Evolutionary conservation across 1,140 invertebrate species (phyloP).

Genomic region (Neodiprion lecontei): DNA sequence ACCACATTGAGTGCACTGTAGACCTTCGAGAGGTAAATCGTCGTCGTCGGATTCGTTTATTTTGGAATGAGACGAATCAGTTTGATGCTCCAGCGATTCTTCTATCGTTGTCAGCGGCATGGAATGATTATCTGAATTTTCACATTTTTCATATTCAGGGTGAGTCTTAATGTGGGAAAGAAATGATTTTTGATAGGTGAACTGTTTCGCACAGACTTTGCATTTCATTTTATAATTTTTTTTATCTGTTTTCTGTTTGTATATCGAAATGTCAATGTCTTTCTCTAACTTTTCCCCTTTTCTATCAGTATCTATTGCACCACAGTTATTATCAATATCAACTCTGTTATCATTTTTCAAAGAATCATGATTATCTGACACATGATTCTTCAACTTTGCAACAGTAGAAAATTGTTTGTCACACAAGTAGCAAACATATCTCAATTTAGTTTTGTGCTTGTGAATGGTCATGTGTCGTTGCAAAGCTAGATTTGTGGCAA

Average conservation of each 20-base stretch:
- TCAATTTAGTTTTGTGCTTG: conserved; percentile 39
- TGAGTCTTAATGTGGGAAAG: conserved; percentile 46
- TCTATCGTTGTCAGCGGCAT: conserved; percentile 2
- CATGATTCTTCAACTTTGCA: conserved; percentile 42
- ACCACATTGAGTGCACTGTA: conserved; percentile 53
- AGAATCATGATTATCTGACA: conserved; percentile 31
- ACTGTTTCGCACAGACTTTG: conserved; percentile 50
- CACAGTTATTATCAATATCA: background rate
- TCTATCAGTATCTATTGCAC: conserved; percentile 23
- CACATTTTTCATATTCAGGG: conserved; percentile 37
- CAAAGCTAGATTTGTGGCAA: conserved; percentile 36
- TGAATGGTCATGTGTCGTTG: conserved; percentile 44
- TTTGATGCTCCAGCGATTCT: conserved; percentile 11
- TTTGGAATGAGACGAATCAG: conserved; percentile 17
- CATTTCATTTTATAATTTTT: conserved; percentile 43
- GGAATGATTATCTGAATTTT: background rate
- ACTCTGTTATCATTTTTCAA: conserved; percentile 18
- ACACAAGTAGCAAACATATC: conserved; percentile 50
- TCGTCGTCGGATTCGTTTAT: conserved; percentile 29
- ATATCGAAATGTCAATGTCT: background rate
- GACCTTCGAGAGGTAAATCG: conserved; percentile 33
- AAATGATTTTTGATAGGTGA: conserved; percentile 50
- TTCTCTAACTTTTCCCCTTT: conserved; percentile 25
- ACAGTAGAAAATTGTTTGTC: conserved; percentile 44
- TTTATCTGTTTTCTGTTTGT: conserved; percentile 25